Evolutionary conservation across 2,888 invertebrate species (phyloP).

Genomic region (Ormyrus rosae): DNA sequence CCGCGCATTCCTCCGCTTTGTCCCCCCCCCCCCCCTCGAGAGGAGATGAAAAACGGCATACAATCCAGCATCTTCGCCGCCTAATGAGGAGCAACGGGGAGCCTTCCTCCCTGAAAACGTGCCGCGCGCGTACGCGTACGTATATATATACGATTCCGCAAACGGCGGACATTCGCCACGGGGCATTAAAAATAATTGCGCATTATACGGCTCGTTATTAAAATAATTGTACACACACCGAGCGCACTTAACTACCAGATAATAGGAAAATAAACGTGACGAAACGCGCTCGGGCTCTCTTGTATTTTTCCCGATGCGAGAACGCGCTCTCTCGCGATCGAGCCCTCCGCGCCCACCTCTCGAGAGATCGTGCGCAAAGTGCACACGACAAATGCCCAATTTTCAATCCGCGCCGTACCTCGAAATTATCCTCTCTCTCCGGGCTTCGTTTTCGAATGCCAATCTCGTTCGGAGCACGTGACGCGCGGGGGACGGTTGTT

Average conservation of each 20-base stretch:
- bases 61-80: slow-evolving; percentile 16
- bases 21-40: too few relatives aligned
- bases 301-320: neutral
- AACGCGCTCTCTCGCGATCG: neutral
- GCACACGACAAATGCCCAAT: neutral
- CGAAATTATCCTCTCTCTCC: neutral
- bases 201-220: slow-evolving; percentile 42
- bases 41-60: too few relatives aligned
- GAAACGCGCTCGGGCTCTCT: slow-evolving; percentile 16
- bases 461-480: too few relatives aligned
- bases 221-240: slow-evolving; percentile 31
- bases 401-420: neutral
- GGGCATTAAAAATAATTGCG: slow-evolving; percentile 43
- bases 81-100: slow-evolving; percentile 9
- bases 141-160: slow-evolving; percentile 3
- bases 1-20: too few relatives aligned
- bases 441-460: neutral
- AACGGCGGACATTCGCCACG: neutral
- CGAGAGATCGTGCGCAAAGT: too few relatives aligned
- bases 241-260: slow-evolving; percentile 33
- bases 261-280: slow-evolving; percentile 42
- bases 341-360: neutral
- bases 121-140: too few relatives aligned
- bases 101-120: neutral
- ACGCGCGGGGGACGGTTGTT: too few relatives aligned